These are phyloP conservation scores for Etia nguti DNA, from an alignment of 2,113 vertebrate genomes.

Conservation along the genomic window DNA sequence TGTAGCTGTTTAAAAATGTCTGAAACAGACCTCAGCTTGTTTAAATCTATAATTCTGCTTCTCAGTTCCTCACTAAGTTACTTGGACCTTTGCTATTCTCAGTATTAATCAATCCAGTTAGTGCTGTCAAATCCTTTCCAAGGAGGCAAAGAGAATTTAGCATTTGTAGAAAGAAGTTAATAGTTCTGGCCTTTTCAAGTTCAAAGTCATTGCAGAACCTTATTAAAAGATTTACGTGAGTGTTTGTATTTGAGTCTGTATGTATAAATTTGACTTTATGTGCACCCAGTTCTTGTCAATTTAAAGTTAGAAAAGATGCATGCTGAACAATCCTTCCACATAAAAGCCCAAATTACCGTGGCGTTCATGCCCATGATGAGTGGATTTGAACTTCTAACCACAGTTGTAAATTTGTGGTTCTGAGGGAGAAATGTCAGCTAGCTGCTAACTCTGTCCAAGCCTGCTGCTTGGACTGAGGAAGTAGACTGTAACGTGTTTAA, in stretches of 20 bases:
- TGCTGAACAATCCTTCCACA: background rate
- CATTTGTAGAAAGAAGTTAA: background rate
- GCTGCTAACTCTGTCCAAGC: background rate
- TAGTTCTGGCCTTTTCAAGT: background rate
- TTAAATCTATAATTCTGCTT: background rate
- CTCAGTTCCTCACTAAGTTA: background rate
- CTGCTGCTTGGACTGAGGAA: background rate
- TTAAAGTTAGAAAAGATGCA: background rate
- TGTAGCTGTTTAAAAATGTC: background rate
- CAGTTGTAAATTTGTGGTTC: background rate
- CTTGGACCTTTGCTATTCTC: background rate
- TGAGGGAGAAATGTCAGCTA: background rate
- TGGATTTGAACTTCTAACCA: background rate
- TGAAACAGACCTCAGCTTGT: background rate
- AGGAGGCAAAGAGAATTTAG: background rate
- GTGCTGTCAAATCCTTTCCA: background rate
- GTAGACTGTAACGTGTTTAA: background rate
- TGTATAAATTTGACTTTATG: background rate
- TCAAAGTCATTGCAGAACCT: background rate
- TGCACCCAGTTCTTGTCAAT: background rate
- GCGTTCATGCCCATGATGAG: background rate
- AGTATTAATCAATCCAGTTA: background rate
- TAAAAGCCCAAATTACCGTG: rapidly evolving
- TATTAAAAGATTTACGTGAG: background rate
- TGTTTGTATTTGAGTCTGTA: background rate